Conservation (phyloP, 1,140 invertebrate species). For the Prorops nasuta region DNA sequence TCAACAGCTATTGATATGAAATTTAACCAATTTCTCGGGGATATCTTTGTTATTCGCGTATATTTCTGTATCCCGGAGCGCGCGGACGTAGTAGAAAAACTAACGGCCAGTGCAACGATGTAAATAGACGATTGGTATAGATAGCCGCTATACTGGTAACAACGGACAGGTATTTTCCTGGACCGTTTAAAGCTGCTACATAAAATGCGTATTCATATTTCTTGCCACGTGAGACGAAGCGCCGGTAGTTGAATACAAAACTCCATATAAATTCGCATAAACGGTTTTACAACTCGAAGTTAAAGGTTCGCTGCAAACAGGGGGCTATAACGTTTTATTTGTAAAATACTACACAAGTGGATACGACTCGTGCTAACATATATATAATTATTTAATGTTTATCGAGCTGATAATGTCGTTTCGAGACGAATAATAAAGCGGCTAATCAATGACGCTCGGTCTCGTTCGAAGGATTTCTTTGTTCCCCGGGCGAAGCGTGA, state of each 20-base stretch:
- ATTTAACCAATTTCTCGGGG: no score
- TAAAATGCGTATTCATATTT: constrained; percentile 47
- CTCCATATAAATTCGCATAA: constrained; percentile 44
- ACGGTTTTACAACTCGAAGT: constrained; percentile 39
- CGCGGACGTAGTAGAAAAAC: no score
- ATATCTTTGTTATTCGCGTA: no score
- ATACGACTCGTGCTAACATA: no score
- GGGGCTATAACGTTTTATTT: constrained; percentile 26
- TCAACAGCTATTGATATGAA: no score
- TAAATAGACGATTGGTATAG: no score
- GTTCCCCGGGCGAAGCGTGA: no score
- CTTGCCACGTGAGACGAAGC: constrained; percentile 11
- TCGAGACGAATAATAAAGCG: background rate
- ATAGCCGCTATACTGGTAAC: no score
- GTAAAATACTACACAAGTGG: constrained; percentile 27
- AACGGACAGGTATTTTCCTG: constrained; percentile 28
- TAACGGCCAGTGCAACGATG: no score
- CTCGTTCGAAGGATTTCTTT: no score
- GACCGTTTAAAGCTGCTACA: constrained; percentile 35
- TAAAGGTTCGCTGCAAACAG: constrained; percentile 27
- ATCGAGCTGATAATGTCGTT: constrained; percentile 10
- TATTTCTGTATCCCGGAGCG: no score
- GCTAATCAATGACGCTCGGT: background rate
- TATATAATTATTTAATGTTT: no score
- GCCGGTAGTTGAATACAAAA: constrained; percentile 26